phyloP scores from a whole-genome alignment of 53 echinoderm and acorn worm species.

The Actinopyga echinites region DNA sequence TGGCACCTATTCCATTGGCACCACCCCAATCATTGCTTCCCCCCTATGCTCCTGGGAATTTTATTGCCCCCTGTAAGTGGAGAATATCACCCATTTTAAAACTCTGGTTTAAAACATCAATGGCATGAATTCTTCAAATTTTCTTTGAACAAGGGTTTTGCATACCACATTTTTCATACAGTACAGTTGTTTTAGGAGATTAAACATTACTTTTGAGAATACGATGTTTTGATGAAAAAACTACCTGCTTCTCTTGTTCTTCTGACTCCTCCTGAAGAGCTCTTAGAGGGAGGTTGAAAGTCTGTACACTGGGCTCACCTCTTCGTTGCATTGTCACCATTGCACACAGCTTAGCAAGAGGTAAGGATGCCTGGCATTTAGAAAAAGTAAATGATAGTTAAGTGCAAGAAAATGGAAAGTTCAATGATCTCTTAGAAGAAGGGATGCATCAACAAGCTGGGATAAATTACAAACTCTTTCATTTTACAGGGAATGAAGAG shows the following conservation, averaged over 20 bases:
- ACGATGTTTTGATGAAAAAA: too few relatives aligned
- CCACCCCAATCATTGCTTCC: too few relatives aligned
- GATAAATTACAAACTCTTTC: neutral
- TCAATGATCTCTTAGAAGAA: neutral
- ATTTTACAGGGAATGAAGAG: neutral
- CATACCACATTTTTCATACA: too few relatives aligned
- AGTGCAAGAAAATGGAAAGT: neutral
- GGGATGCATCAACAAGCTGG: neutral
- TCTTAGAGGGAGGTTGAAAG: conserved; percentile 90
- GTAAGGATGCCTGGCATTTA: conserved; percentile 66
- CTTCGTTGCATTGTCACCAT: conserved; percentile 99
- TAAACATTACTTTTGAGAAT: too few relatives aligned
- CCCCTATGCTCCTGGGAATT: too few relatives aligned
- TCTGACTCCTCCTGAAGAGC: conserved; percentile 63
- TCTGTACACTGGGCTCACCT: conserved; percentile 96
- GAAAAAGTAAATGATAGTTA: neutral
- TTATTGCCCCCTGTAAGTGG: too few relatives aligned
- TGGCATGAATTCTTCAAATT: too few relatives aligned
- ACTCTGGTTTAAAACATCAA: too few relatives aligned
- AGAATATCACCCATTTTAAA: too few relatives aligned
- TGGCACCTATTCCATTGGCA: too few relatives aligned
- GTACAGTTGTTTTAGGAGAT: too few relatives aligned
- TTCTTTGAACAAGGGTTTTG: too few relatives aligned
- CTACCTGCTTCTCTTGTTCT: conserved; percentile 47
- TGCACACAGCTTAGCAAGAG: conserved; percentile 97